These are phyloP conservation scores for Lithosia quadra DNA, from an alignment of 2,888 invertebrate genomes.

Conservation along the genomic window DNA sequence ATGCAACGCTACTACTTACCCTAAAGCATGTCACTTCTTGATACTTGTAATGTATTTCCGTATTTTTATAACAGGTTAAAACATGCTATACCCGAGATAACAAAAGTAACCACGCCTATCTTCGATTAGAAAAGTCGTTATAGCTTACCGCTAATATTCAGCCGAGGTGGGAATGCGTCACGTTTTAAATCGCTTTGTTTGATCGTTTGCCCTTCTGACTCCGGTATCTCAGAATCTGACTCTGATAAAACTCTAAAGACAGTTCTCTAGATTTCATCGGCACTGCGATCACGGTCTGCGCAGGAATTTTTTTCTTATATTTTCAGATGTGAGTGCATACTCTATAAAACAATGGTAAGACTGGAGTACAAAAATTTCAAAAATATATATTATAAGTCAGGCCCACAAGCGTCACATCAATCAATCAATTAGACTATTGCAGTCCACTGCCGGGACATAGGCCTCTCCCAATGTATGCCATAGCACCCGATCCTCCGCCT, in stretches of 20 bases:
- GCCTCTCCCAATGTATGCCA: no score
- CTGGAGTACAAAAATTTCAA: no score
- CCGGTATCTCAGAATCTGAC: no score
- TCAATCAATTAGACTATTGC: no score
- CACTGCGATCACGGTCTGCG: background rate
- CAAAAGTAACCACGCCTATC: background rate
- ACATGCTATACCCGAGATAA: background rate
- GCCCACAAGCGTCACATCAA: background rate
- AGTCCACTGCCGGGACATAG: no score
- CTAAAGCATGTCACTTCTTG: constrained; percentile 34
- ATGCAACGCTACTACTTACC: constrained; percentile 53
- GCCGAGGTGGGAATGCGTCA: no score
- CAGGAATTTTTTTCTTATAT: background rate
- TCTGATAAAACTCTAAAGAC: background rate
- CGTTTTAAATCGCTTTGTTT: background rate
- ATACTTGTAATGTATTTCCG: constrained; percentile 21
- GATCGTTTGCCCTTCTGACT: background rate
- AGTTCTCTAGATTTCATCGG: background rate
- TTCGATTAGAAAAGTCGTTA: background rate
- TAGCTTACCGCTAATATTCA: background rate
- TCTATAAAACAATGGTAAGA: no score
- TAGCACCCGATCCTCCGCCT: no score
- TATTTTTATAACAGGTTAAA: background rate
- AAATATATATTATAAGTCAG: no score
- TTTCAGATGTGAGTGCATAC: background rate